Percentiles rank a stretch among this genome's conserved stretches.
Evolutionary conservation across 2,888 invertebrate genomes (phyloP).

Genomic region (Nymphalis polychloros): DNA sequence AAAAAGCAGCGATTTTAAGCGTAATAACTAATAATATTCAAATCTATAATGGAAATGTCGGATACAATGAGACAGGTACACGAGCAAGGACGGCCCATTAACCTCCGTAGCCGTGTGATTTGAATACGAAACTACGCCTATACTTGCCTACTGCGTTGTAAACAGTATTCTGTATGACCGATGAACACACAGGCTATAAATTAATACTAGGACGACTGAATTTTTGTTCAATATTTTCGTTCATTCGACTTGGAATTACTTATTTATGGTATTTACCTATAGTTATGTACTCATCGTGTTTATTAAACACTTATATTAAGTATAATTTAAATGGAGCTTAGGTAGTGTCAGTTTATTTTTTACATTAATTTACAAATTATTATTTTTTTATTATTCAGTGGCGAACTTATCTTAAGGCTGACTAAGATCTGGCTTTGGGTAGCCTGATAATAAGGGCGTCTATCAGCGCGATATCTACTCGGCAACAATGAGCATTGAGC

Average conservation of each 20-base stretch:
- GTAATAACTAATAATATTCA: conserved; percentile 25
- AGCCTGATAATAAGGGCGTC: too few relatives aligned
- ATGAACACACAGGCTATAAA: conserved; percentile 4
- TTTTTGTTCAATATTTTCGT: neutral
- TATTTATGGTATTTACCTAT: too few relatives aligned
- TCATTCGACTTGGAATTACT: neutral
- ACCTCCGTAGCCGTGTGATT: conserved; percentile 67
- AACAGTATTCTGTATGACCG: conserved; percentile 35
- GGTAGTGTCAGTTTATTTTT: too few relatives aligned
- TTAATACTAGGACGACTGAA: neutral
- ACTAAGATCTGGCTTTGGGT: too few relatives aligned
- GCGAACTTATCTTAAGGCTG: too few relatives aligned
- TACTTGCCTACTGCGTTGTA: conserved; percentile 54
- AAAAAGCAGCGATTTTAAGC: neutral
- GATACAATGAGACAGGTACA: conserved; percentile 38
- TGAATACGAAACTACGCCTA: conserved; percentile 64
- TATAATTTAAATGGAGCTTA: too few relatives aligned
- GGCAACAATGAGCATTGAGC: too few relatives aligned
- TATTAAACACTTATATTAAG: too few relatives aligned
- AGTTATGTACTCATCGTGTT: too few relatives aligned
- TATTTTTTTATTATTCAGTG: too few relatives aligned
- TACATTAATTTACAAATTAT: too few relatives aligned
- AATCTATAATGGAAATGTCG: conserved; percentile 36
- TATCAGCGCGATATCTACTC: too few relatives aligned
- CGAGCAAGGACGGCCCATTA: conserved; percentile 58